Evolutionary conservation across 2,797 vertebrate species (phyloP), one percentile per base, ranked within the genome.

Genomic region (Artibeus jamaicensis): DNA sequence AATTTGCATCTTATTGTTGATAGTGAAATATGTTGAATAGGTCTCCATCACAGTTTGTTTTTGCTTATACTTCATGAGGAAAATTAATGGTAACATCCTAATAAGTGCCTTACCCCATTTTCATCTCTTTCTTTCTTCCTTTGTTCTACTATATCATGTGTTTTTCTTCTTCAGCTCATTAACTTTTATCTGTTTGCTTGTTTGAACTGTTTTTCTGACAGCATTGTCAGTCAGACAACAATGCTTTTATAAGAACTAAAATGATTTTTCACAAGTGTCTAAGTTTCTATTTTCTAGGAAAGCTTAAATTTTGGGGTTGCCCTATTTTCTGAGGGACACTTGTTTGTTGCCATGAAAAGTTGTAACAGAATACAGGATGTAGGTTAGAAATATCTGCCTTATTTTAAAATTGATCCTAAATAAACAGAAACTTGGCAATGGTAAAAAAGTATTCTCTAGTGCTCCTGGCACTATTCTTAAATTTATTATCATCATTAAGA

Each of bases 221-320:
- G 11, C 34, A n/a, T 32, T 73, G 12, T 65, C 37, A 92, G 37
- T 59, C 44, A 86, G 16, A 34, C 62, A 85, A 18, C 11, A n/a
- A 26, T 81, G 15, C 84, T 97, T 83, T 53, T 74, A 55, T 18
- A 68, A 79, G 21, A n/a, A 89, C 83, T 14, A 68, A 74, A 79
- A 24, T 79, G 50, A 91, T 15, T 48, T 91, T 97, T 92, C 46
- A 57, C 16, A 65, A 24, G 9, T 83, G 5, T 59, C 6, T 70
- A 86, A 85, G 19, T 95, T 91, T 71, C 24, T 21, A 8, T 93
- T 73, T 34, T 93, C n/a, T 65, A 85, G 37, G 57, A 87, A 93
- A 65, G 34, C 10, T 57, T 95, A 94, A 57, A 21, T 86, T 21
- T 84, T 85, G 86, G 89, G 34, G 22, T 89, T 87, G 34, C 48